These are phyloP conservation scores for Pantherophis vulpinus DNA, from an alignment of 2,797 vertebrate genomes.

Conservation along the genomic window DNA sequence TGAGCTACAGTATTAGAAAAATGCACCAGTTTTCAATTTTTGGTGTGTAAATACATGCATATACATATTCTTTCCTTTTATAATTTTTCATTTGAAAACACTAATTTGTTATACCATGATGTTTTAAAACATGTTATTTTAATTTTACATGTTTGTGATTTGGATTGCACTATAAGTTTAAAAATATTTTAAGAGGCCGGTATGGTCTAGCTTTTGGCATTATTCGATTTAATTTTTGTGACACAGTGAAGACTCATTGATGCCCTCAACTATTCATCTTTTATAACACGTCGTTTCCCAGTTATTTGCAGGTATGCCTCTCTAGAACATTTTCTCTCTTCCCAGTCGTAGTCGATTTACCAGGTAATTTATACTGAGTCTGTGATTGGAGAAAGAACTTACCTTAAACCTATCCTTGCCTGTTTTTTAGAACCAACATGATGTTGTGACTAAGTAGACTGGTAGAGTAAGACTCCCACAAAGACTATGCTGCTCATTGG, in stretches of 20 bases:
- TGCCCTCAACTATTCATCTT: not conserved
- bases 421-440: not conserved
- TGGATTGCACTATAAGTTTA: constrained; percentile 2
- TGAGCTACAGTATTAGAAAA: constrained; percentile 3
- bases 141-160: not conserved
- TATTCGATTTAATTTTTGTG: not conserved
- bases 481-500: not conserved
- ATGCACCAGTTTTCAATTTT: constrained; percentile 1
- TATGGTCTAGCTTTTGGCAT: not conserved
- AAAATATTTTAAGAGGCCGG: constrained; percentile 20
- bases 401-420: not conserved
- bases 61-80: not conserved
- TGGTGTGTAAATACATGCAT: not conserved
- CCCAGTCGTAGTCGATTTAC: not conserved
- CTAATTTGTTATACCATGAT: constrained; percentile 20
- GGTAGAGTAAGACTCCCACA: not conserved
- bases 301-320: not conserved
- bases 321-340: not conserved
- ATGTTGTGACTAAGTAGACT: not conserved
- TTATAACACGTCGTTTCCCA: not conserved
- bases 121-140: not conserved
- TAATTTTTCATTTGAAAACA: not conserved
- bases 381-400: not conserved
- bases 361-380: not conserved
- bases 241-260: not conserved